These are phyloP conservation scores for Parotocinclus haroldoi DNA, from an alignment of 2,797 vertebrate species.

Conservation along the genomic window DNA sequence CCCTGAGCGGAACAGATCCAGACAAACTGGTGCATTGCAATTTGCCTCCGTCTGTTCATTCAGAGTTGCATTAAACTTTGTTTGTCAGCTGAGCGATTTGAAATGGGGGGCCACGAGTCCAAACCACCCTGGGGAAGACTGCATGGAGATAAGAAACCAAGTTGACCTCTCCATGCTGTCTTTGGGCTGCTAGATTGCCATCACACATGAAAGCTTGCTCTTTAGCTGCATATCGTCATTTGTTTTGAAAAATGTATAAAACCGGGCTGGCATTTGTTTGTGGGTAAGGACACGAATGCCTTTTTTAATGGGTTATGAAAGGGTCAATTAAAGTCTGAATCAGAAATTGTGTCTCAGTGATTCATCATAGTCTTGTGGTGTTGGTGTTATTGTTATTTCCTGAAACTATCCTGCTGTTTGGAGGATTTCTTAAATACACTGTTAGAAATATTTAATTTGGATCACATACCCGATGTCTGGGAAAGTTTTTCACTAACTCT, in stretches of 20 bases:
- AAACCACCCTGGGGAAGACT: slow-evolving; percentile 26
- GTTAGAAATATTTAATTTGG: not conserved
- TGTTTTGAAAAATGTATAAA: slow-evolving; percentile 22
- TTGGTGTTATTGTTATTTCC: slow-evolving; percentile 10
- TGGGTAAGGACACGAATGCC: slow-evolving; percentile 9
- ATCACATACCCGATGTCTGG: not conserved
- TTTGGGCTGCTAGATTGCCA: slow-evolving; percentile 27
- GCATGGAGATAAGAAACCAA: slow-evolving; percentile 52
- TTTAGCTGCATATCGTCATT: slow-evolving; percentile 17
- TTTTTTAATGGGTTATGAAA: slow-evolving; percentile 23
- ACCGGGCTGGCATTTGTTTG: slow-evolving; percentile 18
- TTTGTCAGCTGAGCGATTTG: slow-evolving; percentile 64
- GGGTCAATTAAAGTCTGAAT: slow-evolving; percentile 9
- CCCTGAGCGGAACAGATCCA: slow-evolving; percentile 60
- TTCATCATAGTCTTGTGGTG: not conserved
- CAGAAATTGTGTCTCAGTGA: not conserved
- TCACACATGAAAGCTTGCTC: slow-evolving; percentile 36
- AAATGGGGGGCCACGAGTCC: slow-evolving; percentile 54
- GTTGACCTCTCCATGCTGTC: slow-evolving; percentile 40
- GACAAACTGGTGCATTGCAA: slow-evolving; percentile 60
- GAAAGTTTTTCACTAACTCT: no score
- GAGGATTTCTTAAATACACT: not conserved
- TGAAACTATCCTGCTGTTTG: slow-evolving; percentile 1
- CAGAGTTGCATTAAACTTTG: slow-evolving; percentile 54
- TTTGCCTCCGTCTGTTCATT: slow-evolving; percentile 59